Evolutionary conservation across 2,797 vertebrate species (phyloP).

Genomic region (Jordanella pulchra): DNA sequence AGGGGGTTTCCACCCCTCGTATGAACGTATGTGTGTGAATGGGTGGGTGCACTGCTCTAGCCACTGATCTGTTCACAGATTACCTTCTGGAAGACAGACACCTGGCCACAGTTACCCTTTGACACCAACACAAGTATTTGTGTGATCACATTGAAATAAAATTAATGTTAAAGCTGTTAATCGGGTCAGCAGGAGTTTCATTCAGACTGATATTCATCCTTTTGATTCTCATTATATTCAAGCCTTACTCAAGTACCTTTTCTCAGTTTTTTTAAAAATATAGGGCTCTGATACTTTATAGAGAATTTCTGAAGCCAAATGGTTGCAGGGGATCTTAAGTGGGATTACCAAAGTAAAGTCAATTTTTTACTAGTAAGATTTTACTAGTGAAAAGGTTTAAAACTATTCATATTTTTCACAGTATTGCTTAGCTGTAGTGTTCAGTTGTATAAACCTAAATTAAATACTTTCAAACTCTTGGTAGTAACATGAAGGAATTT

Average conservation of each 20-base stretch:
- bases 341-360: not conserved
- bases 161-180: slow-evolving; percentile 20
- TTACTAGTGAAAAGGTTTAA: not conserved
- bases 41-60: slow-evolving; percentile 23
- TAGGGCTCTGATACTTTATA: not conserved
- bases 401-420: not conserved
- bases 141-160: slow-evolving; percentile 15
- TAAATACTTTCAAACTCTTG: not conserved
- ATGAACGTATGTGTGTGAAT: slow-evolving; percentile 32
- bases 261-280: not conserved
- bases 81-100: slow-evolving; percentile 54
- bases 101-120: slow-evolving; percentile 54
- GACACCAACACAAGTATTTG: slow-evolving; percentile 45
- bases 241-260: not conserved
- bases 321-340: not conserved
- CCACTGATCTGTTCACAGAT: slow-evolving; percentile 61
- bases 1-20: slow-evolving; percentile 54
- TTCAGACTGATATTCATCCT: slow-evolving; percentile 10
- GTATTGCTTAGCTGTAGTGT: not conserved
- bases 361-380: too few species aligned
- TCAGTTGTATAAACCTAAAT: not conserved
- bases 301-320: not conserved
- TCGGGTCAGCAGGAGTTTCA: slow-evolving; percentile 16
- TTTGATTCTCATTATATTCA: not conserved
- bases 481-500: not conserved